These are phyloP conservation scores for Zaprionus camerounensis DNA, from an alignment of 1,140 invertebrate genomes.

Conservation along the genomic window DNA sequence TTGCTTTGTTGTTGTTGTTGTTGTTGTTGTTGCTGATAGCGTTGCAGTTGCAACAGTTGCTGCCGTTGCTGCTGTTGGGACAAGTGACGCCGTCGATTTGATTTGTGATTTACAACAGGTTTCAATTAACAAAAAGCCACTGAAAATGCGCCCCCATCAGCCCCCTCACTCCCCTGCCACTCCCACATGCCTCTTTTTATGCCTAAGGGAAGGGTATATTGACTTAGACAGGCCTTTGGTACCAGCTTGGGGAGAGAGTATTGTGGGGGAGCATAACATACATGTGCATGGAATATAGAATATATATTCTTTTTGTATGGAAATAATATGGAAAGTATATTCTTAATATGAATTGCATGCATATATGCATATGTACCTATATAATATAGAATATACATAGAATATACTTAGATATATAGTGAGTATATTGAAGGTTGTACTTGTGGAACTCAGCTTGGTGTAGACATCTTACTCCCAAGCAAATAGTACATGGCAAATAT, in stretches of 20 bases:
- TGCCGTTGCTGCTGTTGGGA: constrained; percentile 28
- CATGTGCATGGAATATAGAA: background rate
- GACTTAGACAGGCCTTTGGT: background rate
- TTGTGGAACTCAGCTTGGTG: no score
- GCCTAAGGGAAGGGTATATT: background rate
- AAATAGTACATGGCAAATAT: no score
- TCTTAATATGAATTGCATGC: no score
- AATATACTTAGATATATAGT: no score
- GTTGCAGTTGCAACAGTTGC: constrained; percentile 9
- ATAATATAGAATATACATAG: no score
- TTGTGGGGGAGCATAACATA: background rate
- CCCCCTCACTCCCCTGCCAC: background rate
- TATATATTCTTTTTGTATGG: background rate
- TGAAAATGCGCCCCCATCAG: constrained; percentile 12
- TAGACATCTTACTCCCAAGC: no score
- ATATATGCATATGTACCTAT: no score
- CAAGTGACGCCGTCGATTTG: constrained; percentile 55
- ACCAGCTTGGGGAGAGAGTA: background rate
- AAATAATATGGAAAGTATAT: no score
- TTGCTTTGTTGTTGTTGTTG: constrained; percentile 2
- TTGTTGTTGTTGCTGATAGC: constrained; percentile 6
- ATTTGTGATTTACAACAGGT: constrained; percentile 71
- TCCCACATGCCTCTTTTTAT: background rate
- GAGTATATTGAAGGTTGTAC: no score
- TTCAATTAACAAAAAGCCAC: constrained; percentile 56